A percentile compares a stretch with the other conserved stretches of the same genome.
These are phyloP conservation scores for Dolichomitus sp. DNA, from an alignment of 2,888 invertebrate genomes.

Conservation along the genomic window DNA sequence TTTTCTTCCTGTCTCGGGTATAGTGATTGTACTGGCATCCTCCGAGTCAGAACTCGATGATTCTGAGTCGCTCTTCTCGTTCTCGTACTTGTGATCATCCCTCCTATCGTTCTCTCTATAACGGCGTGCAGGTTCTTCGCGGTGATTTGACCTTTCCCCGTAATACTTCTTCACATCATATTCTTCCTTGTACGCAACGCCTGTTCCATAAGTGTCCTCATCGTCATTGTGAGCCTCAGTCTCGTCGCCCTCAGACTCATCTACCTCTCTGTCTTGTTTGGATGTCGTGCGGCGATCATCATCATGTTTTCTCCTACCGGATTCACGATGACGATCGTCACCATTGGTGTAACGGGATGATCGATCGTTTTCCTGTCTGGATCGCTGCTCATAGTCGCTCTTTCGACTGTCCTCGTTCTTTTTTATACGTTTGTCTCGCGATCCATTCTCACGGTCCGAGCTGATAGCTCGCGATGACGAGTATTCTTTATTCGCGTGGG, in stretches of 20 bases:
- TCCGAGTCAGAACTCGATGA: constrained; percentile 80
- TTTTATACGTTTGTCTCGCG: constrained; percentile 60
- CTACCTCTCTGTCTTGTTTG: constrained; percentile 70
- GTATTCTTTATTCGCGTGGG: constrained; percentile 55
- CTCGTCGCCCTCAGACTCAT: constrained; percentile 81
- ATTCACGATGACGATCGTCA: constrained; percentile 58
- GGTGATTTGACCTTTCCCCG: constrained; percentile 65
- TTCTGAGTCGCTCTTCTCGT: constrained; percentile 79
- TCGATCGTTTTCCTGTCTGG: constrained; percentile 54
- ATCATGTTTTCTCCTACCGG: constrained; percentile 56
- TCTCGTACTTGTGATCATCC: constrained; percentile 78
- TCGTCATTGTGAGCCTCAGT: constrained; percentile 75
- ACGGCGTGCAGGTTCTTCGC: constrained; percentile 53
- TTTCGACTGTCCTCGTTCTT: constrained; percentile 68
- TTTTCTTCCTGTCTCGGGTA: constrained; percentile 82
- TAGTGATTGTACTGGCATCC: constrained; percentile 83
- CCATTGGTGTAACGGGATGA: constrained; percentile 58
- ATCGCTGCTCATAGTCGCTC: constrained; percentile 75
- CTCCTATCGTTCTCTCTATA: constrained; percentile 56
- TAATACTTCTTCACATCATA: constrained; percentile 79
- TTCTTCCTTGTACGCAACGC: constrained; percentile 49
- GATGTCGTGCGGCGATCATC: constrained; percentile 67
- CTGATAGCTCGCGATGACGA: constrained; percentile 30
- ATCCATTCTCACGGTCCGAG: constrained; percentile 57
- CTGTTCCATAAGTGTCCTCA: constrained; percentile 69